Base-by-base conservation (phyloP, 2,797 vertebrate genomes). In the Poliocrania exsul region DNA sequence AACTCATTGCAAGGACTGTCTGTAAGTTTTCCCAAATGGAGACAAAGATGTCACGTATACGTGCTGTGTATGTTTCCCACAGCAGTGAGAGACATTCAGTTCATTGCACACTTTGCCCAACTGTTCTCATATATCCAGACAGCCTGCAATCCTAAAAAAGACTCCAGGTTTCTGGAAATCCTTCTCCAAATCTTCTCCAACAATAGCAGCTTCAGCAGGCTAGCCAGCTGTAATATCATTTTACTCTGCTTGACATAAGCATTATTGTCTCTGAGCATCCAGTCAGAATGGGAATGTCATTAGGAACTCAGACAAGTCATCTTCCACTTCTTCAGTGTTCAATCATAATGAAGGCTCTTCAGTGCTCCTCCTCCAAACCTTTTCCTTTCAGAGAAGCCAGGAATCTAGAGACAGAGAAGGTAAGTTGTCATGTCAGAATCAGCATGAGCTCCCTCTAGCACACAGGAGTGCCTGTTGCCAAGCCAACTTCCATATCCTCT, bases 331-430 rank as follows among this genome's bases (percentile, higher is more conserved):
- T 60, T 88, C 67, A 37, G 16, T 11, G 53, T 83, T 99, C 97
- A 99, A 58, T 99, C 99, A 85, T 99, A 99, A 97, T 99, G 99
- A 95, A 99, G 97, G 94, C 93, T 99, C 97, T 99, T 99, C 89
- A 99, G 97, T 17, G 98, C 97, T 87, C 97, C 97, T 92, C 97
- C 96, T 74, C 97, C 97, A 97, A 99, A 99, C 46, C 99, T 98
- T 88, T 99, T 99, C 85, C 98, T 98, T 97, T 99, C 99, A 66
- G 99, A 97, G 96, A 99, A 99, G 91, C 98, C 98, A 8, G 98
- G 95, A 97, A 99, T 98, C 99, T 99, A 97, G 44, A 85, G 80
- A 91, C 18, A 95, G 58, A 66, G 90, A 96, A 95, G 66, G 92
- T 28, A 90, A 81, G 54, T 29, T 3, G 3, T 70, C 73, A 88